Conservation (phyloP, 2,113 vertebrate species). For the Odobenus rosmarus region DNA sequence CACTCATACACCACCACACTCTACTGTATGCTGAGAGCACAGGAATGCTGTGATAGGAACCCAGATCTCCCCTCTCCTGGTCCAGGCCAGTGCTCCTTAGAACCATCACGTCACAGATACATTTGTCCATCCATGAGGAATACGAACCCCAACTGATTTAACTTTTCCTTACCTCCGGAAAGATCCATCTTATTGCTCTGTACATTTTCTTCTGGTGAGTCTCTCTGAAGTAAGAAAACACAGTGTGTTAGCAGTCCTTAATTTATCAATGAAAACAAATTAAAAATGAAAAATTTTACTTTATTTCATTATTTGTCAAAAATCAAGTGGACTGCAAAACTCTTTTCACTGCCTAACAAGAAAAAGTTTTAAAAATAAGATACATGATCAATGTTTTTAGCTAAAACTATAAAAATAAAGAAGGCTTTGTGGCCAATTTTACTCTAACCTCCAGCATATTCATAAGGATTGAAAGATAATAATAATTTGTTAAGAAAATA, state of each 20-base stretch:
- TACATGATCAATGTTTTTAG: not conserved
- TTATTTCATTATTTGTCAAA: conserved; percentile 25
- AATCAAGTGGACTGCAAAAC: not conserved
- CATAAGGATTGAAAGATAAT: not conserved
- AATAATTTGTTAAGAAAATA: conserved; percentile 24
- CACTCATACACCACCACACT: no score
- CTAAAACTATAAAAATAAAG: not conserved
- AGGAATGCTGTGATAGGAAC: not conserved
- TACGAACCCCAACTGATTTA: not conserved
- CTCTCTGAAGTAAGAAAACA: conserved; percentile 89
- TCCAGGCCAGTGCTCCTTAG: not conserved
- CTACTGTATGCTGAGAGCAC: fast-evolving
- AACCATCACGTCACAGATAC: not conserved
- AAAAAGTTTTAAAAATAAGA: not conserved
- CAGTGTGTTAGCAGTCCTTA: not conserved
- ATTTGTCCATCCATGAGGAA: not conserved
- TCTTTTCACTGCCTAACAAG: conserved; percentile 28
- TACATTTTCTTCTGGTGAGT: conserved; percentile 94
- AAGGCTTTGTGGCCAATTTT: not conserved
- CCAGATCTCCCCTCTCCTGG: not conserved
- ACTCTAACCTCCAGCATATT: not conserved
- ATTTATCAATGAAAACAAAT: conserved; percentile 10
- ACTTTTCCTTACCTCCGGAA: conserved; percentile 87
- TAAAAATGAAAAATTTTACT: conserved; percentile 4
- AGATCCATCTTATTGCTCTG: conserved; percentile 95